phyloP scores from a whole-genome alignment of 1,140 invertebrate species.

The Eumaeus atala region DNA sequence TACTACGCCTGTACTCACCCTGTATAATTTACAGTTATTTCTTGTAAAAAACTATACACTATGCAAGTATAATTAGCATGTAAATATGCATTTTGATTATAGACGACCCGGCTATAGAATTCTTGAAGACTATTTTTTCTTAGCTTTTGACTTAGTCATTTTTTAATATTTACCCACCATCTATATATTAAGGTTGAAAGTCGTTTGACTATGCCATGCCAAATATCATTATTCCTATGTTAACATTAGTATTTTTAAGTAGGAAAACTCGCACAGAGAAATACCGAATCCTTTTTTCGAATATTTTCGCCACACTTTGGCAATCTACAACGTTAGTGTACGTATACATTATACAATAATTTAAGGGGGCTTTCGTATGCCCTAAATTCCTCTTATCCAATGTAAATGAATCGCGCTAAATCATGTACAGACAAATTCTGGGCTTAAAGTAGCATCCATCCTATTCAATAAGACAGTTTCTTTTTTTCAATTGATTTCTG shows the following conservation, averaged over 20 bases:
- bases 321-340: slow-evolving; percentile 13
- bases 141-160: slow-evolving; percentile 1
- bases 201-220: slow-evolving; percentile 17
- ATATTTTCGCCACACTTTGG: slow-evolving; percentile 11
- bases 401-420: slow-evolving; percentile 10
- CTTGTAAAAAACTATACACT: neutral
- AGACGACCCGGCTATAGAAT: slow-evolving; percentile 1
- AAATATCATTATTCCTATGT: slow-evolving; percentile 17
- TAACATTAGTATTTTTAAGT: slow-evolving; percentile 13
- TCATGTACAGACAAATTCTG: neutral
- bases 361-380: slow-evolving; percentile 7
- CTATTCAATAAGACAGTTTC: too few relatives aligned
- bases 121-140: neutral
- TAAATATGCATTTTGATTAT: slow-evolving; percentile 3
- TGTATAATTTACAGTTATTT: neutral
- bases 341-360: slow-evolving; percentile 13
- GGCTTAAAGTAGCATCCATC: neutral
- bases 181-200: slow-evolving; percentile 4
- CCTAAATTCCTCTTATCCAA: slow-evolving; percentile 9
- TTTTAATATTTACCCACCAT: slow-evolving; percentile 4
- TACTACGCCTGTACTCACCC: too few relatives aligned
- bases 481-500: too few relatives aligned
- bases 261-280: slow-evolving; percentile 17
- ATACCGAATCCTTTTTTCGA: slow-evolving; percentile 19
- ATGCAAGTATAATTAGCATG: neutral